A percentile compares a stretch with the other conserved stretches of the same genome.
Conservation (phyloP, 2,888 invertebrate genomes). For the Drosophila anomelani region DNA sequence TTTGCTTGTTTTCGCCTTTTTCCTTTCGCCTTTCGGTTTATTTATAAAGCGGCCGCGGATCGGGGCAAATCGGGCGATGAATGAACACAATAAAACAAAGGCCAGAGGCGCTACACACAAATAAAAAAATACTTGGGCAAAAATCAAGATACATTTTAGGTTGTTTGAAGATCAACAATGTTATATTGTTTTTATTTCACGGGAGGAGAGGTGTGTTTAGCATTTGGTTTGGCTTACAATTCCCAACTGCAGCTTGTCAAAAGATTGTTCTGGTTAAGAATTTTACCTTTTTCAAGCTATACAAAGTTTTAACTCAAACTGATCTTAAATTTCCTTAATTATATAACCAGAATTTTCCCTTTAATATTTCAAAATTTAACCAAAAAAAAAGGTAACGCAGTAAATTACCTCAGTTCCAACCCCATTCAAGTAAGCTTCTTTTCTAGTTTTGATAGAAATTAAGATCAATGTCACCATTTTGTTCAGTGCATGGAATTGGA, state of each 20-base stretch:
- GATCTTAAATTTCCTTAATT: neutral
- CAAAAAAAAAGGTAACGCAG: neutral
- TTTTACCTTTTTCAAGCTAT: neutral
- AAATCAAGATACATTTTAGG: neutral
- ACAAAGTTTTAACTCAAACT: neutral
- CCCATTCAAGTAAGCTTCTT: neutral
- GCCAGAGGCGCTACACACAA: slow-evolving; percentile 14
- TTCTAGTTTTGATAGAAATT: neutral
- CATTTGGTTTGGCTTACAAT: no score
- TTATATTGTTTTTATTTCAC: neutral
- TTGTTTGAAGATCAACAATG: neutral
- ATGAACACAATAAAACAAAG: slow-evolving; percentile 55
- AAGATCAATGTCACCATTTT: neutral
- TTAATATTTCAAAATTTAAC: no score
- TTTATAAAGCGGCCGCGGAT: slow-evolving; percentile 56
- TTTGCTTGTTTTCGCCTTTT: slow-evolving; percentile 25
- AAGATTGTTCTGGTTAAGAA: neutral
- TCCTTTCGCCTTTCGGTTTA: slow-evolving; percentile 29
- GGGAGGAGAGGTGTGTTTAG: neutral
- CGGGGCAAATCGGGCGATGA: slow-evolving; percentile 47
- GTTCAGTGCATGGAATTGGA: neutral
- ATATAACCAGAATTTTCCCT: neutral
- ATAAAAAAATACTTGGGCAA: neutral
- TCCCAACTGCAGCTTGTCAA: neutral
- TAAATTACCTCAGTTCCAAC: neutral